Evolutionary conservation across 2,113 vertebrate genomes (phyloP).

Genomic region (Promerops cafer): DNA sequence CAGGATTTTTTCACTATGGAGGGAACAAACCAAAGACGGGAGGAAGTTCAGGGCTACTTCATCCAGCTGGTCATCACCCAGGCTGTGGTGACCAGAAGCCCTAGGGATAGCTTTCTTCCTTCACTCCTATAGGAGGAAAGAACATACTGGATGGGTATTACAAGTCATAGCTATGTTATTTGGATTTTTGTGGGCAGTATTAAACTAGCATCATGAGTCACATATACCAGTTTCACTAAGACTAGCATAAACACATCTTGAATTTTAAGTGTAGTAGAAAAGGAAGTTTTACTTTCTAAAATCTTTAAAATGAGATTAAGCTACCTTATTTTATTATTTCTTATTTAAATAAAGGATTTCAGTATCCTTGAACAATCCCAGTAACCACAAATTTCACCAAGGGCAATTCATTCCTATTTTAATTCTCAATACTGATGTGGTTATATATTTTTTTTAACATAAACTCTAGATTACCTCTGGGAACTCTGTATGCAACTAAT

Average conservation of each 20-base stretch:
- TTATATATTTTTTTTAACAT: constrained; percentile 29
- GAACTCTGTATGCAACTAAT: constrained; percentile 27
- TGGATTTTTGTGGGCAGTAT: neutral
- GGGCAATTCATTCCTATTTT: neutral
- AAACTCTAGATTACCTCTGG: constrained; percentile 41
- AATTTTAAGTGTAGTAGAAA: neutral
- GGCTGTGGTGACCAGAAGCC: neutral
- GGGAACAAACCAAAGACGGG: neutral
- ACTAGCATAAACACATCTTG: neutral
- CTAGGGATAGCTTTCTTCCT: neutral
- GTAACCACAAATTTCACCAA: neutral
- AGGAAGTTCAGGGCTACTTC: neutral
- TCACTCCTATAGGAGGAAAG: neutral
- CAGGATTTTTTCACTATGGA: neutral
- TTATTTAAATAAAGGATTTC: neutral
- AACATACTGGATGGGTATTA: neutral
- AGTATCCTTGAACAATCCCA: neutral
- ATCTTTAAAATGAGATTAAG: neutral
- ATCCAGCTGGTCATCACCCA: neutral
- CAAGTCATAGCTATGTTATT: neutral
- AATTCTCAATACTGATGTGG: neutral
- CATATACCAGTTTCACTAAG: neutral
- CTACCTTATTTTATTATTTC: neutral
- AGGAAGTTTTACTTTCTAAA: neutral
- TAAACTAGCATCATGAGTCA: neutral